Base-by-base conservation (phyloP, 1,140 invertebrate genomes). In the Sycobia sp. region DNA sequence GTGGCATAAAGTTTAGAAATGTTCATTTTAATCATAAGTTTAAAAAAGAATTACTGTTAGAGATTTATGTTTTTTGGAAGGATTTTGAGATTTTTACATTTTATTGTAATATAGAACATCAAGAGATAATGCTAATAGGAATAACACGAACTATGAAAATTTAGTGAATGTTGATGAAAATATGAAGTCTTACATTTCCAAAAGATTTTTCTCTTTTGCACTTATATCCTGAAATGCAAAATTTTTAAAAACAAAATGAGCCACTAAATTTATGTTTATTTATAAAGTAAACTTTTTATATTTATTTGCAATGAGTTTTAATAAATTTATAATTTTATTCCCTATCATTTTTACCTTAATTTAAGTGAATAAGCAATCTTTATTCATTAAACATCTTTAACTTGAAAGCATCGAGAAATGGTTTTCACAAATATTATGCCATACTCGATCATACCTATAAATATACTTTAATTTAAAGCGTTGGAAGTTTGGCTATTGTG, bases 401-500 rank as follows among this genome's bases (percentile, higher is more conserved):
- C 25, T 32, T 53, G 23, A 46, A 55, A 47, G 51, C 27, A 50
- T 57, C 27, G 38, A 57, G 39, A 43, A 41, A 22, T 57, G 22
- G n/a, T 22, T 51, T 62, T 57, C 62, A 64, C 62, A 58, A 64
- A 64, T 64, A 63, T 62, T 46, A 62, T 64, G 47, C 46, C 53
- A 57, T 27, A 51, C 54, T 57, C 39, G 20, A 64, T 53, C 25
- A 10, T 51, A 57, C n/a, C 32, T 49, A 38, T 49, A 49, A 22
- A 55, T 53, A 65, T 58, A 65, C 62, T 65, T 65, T 59, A 65
- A 59, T 65, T 65, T 65, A 59, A 65, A 65, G 62, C 49, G 46
- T 46, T 53, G 51, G 11, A 54, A 36, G 22, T 53, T 59, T 58
- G 16, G 36, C 16, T n/a, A 58, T 58, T 65, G 55, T 65, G 55